Conservation (phyloP, 2,888 invertebrate genomes). For the Drosophila meridionalis region DNA sequence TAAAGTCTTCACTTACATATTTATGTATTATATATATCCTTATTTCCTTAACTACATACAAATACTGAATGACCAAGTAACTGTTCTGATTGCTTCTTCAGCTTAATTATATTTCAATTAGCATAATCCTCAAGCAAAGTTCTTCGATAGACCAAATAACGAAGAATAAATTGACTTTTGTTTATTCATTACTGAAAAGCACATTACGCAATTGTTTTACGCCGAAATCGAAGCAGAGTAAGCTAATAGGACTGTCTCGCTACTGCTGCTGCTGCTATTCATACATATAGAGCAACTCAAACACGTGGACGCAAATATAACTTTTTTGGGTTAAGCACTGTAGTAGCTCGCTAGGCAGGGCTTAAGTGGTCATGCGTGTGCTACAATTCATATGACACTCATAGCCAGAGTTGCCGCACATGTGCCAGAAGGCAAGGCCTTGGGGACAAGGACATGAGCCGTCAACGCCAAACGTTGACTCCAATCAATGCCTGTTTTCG, state of each 20-base stretch:
- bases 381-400: slow-evolving; percentile 29
- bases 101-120: not conserved
- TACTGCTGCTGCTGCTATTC: too few relatives aligned
- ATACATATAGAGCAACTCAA: slow-evolving; percentile 16
- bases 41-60: not conserved
- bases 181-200: not conserved
- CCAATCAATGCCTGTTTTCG: slow-evolving; percentile 68
- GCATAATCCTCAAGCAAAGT: not conserved
- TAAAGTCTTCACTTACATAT: not conserved
- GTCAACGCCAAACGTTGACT: slow-evolving; percentile 55
- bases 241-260: not conserved
- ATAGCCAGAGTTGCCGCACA: slow-evolving; percentile 16
- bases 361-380: slow-evolving; percentile 23
- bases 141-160: not conserved
- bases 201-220: slow-evolving; percentile 13
- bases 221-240: not conserved
- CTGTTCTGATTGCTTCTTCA: not conserved
- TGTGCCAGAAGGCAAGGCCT: slow-evolving; percentile 10
- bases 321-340: slow-evolving; percentile 19
- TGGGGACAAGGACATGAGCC: slow-evolving; percentile 43
- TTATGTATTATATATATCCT: not conserved
- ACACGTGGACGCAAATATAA: slow-evolving; percentile 24
- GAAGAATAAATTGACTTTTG: not conserved
- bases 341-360: not conserved
- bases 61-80: not conserved